Percentiles rank a stretch among this genome's conserved stretches.
Evolutionary conservation across 2,888 invertebrate species (phyloP).

Genomic region (Liposcelis brunnea): DNA sequence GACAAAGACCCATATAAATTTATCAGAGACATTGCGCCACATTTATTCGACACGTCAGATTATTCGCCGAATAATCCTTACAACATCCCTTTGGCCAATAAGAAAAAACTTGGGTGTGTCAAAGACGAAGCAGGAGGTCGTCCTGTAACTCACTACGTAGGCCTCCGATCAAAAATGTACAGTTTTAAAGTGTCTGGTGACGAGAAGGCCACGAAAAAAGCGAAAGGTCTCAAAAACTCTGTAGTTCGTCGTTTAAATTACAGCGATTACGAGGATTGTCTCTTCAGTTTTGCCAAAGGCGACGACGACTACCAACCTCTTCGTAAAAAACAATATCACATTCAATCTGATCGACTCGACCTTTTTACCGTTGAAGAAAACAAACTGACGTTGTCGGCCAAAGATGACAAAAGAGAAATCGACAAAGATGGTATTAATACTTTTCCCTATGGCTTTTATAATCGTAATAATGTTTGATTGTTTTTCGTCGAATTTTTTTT

Average conservation of each 20-base stretch:
- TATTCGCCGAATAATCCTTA: constrained; percentile 18
- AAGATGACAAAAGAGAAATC: constrained; percentile 15
- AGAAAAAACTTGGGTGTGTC: constrained; percentile 20
- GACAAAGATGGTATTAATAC: not conserved
- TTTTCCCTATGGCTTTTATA: not conserved
- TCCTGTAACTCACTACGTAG: constrained; percentile 19
- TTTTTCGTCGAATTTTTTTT: no score
- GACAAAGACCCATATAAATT: constrained; percentile 19
- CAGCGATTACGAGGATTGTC: not conserved
- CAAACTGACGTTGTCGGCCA: constrained; percentile 14
- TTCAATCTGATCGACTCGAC: not conserved
- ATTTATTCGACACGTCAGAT: constrained; percentile 19
- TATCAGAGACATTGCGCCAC: constrained; percentile 1
- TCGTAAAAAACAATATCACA: no score
- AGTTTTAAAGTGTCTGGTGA: not conserved
- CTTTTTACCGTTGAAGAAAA: constrained; percentile 14
- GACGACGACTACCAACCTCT: not conserved
- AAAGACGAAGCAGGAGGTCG: constrained; percentile 21
- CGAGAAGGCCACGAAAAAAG: not conserved
- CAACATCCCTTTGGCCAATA: constrained; percentile 16
- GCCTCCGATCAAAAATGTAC: constrained; percentile 14
- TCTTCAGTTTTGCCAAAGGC: not conserved
- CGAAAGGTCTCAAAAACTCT: constrained; percentile 10
- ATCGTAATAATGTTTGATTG: no score
- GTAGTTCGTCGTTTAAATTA: not conserved